These are phyloP conservation scores for Harpalus rufipes DNA, from an alignment of 2,888 invertebrate species.

Conservation along the genomic window DNA sequence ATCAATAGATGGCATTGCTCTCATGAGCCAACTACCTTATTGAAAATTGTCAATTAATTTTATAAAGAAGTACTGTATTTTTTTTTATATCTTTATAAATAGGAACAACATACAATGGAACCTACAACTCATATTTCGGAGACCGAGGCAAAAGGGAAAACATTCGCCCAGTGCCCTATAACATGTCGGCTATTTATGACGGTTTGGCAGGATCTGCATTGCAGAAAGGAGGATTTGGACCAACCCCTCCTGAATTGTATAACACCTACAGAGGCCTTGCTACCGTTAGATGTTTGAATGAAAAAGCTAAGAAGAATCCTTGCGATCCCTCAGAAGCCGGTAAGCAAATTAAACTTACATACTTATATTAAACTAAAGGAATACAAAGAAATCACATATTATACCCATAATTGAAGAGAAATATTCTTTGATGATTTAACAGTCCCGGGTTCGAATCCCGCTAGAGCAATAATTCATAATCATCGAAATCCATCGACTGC, in stretches of 20 bases:
- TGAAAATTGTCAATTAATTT: no score
- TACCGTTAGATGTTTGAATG: slow-evolving; percentile 75
- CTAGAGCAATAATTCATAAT: no score
- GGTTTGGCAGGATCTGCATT: slow-evolving; percentile 76
- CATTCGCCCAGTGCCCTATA: slow-evolving; percentile 75
- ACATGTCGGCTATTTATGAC: slow-evolving; percentile 75
- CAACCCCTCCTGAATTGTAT: slow-evolving; percentile 75
- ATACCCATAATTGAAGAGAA: no score
- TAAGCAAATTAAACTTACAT: slow-evolving; percentile 70
- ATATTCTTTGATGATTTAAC: not conserved
- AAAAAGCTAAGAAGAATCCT: slow-evolving; percentile 75
- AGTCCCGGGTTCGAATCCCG: no score
- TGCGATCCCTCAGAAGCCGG: slow-evolving; percentile 75
- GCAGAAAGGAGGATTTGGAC: slow-evolving; percentile 74
- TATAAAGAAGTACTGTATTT: no score
- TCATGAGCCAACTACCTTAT: no score
- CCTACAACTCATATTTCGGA: slow-evolving; percentile 77
- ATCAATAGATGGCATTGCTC: no score
- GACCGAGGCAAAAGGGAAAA: slow-evolving; percentile 74
- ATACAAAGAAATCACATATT: no score
- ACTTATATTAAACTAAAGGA: no score
- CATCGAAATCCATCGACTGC: no score
- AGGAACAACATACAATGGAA: slow-evolving; percentile 75
- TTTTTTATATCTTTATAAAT: not conserved
- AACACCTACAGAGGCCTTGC: slow-evolving; percentile 75